These are phyloP conservation scores for Nerophis ophidion DNA, from an alignment of 2,113 vertebrate species.

Conservation along the genomic window DNA sequence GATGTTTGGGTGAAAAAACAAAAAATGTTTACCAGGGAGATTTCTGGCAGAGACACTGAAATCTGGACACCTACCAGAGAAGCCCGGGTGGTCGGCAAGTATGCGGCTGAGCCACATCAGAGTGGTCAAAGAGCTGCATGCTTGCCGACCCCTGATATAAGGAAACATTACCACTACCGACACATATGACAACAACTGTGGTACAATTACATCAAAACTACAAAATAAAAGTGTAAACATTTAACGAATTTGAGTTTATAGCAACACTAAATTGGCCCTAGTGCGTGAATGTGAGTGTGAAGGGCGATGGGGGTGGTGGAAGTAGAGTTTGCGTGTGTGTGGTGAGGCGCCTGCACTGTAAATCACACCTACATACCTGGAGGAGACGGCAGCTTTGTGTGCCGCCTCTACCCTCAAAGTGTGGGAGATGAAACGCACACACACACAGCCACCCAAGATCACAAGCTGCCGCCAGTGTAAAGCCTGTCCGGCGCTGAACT, in stretches of 20 bases:
- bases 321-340: slow-evolving; percentile 21
- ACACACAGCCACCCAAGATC: slow-evolving; percentile 56
- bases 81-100: no score
- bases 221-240: not conserved
- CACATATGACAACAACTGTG: not conserved
- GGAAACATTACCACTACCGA: not conserved
- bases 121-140: no score
- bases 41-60: no score
- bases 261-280: no score
- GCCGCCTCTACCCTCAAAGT: slow-evolving; percentile 54
- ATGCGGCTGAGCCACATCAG: no score
- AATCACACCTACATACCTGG: slow-evolving; percentile 68
- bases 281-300: no score
- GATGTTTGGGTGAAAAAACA: no score
- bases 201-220: no score
- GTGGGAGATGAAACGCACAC: slow-evolving; percentile 50
- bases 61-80: no score
- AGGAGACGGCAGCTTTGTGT: slow-evolving; percentile 58
- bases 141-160: no score
- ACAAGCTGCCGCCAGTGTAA: slow-evolving; percentile 66
- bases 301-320: slow-evolving; percentile 29
- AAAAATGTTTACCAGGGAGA: no score
- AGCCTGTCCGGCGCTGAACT: slow-evolving; percentile 66
- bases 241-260: slow-evolving; percentile 1
- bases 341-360: slow-evolving; percentile 39